Base-by-base conservation (phyloP, 1,140 invertebrate genomes). In the Pinna nobilis region DNA sequence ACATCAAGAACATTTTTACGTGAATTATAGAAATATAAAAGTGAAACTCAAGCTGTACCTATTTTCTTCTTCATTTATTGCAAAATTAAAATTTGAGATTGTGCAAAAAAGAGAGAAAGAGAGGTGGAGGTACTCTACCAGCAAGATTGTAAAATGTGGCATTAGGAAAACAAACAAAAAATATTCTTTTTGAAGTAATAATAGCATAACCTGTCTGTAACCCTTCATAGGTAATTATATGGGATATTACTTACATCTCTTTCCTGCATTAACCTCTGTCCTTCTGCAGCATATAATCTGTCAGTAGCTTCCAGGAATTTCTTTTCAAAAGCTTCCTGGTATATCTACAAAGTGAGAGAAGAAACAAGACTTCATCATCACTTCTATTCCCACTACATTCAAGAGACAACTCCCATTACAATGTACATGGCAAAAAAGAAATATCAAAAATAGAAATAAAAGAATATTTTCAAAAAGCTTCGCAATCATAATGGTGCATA, bases 261-360 rank as follows among this genome's bases (percentile, higher is more conserved):
- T 86, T 98, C 96, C 80, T 96, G 94, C 93, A 99, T 97, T 76
- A 98, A 91, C 63, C 93, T 90, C 89, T 97, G 95, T 37, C 97
- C 97, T 88, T 99, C 98, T 23, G 95, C 93, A 39, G 94, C 93
- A 90, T 98, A 99, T 66, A 99, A 87, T 82, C 95, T 92, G 89
- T 98, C 96, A 51, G 97, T 99, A 2, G 96, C 96, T 83, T 94
- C 90, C 32, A 99, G 90, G 89, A 99, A 99, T 88, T 84, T 85
- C 59, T 76, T 93, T 91, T 99, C 97, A 90, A 99, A 99, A 6
- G 96, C 95, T 80, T 95, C 94, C 84, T 96, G 93, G 88, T 99
- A 99, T 74, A 99, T 98, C 91, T 98, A 95, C 9, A 77, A 76
- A 76, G n/a, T n/a, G n/a, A n/a, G n/a, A n/a, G n/a, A n/a, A n/a